Base-by-base conservation (phyloP, 2,113 vertebrate genomes). In the Myrmecobius fasciatus region DNA sequence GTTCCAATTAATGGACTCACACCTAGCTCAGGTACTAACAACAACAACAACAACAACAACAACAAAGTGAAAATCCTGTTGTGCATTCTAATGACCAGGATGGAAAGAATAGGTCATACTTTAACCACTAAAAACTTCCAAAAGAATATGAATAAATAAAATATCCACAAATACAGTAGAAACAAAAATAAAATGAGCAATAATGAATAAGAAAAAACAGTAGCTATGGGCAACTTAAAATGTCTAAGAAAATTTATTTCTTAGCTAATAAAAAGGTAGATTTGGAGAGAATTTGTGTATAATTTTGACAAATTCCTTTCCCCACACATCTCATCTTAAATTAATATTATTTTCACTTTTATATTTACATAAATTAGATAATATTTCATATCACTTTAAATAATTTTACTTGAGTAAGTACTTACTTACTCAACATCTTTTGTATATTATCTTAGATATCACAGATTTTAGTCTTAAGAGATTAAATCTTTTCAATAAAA, bases 1-100 rank as follows among this genome's bases (percentile, higher is more conserved):
- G 67, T 2, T 75, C 14, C 36, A n/a, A 75, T n/a, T 20, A n/a
- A n/a, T 83, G 17, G 20, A 83, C 36, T 43, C n/a, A 83, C 1
- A 67, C 2, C 5, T 22, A 22, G 2, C 20, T 43, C 6, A 43
- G 2, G 1, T 36, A 4, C 5, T 20, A 14, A n/a, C 14, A n/a
- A 36, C n/a, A n/a, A n/a, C n/a, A 51, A 51, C 9, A 51, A 51
- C 10, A 67, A 60, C 20, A 75, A 1, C 20, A 75, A 60, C 3
- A 17, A 4, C 31, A 75, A 75, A 75, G n/a, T 75, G 10, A 67
- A 12, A 75, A n/a, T 3, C 60, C 1, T 75, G n/a, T 4, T 75
- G 4, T n/a, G 12, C 5, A 43, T 20, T 43, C 5, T 6, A 83
- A 12, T 43, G 67, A n/a, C 36, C 11, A 17, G n/a, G 0, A 43